Percentiles rank a stretch among this genome's conserved stretches.
Evolutionary conservation across 2,888 invertebrate species (phyloP).

Genomic region (Morpho deidamia): DNA sequence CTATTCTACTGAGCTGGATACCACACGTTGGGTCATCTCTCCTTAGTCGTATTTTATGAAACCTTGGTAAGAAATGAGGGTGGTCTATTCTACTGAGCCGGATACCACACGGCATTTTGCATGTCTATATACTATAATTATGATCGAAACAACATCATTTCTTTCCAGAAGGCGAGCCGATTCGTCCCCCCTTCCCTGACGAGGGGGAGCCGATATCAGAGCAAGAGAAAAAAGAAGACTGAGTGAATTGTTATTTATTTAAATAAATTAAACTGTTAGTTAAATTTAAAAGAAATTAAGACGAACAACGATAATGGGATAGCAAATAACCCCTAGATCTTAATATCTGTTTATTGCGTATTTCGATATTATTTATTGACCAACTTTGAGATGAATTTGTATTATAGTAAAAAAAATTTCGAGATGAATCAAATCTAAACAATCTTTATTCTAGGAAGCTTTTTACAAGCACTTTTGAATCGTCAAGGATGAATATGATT

Average conservation of each 20-base stretch:
- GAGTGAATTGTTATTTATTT: slow-evolving; percentile 33
- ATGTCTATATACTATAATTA: no score
- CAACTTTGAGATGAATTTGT: neutral
- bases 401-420: neutral
- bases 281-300: neutral
- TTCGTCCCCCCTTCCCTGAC: slow-evolving; percentile 48
- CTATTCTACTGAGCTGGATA: no score
- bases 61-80: no score
- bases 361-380: neutral
- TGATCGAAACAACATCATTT: neutral
- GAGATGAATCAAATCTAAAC: no score
- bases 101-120: no score
- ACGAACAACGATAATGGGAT: neutral
- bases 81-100: no score
- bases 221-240: slow-evolving; percentile 68
- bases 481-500: no score
- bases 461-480: no score
- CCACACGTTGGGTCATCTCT: no score
- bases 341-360: neutral
- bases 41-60: no score
- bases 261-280: slow-evolving; percentile 2
- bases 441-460: no score
- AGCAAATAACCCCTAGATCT: neutral
- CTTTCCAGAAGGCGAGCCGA: slow-evolving; percentile 40
- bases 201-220: slow-evolving; percentile 51